Percentiles rank a stretch among this genome's conserved stretches.
phyloP scores from a whole-genome alignment of 2,113 vertebrate species.

The Labrus mixtus region DNA sequence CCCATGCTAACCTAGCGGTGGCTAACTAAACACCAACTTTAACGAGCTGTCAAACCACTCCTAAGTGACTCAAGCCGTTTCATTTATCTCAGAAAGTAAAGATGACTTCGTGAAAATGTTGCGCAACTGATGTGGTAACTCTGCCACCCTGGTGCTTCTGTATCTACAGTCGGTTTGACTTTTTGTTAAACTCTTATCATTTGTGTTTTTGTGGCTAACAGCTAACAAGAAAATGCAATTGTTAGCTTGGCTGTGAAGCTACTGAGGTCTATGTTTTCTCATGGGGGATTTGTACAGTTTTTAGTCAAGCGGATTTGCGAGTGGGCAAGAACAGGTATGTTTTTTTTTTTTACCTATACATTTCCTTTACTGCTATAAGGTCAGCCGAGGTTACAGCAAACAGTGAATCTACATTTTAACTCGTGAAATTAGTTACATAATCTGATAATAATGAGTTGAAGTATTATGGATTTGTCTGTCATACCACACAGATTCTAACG shows the following conservation, averaged over 20 bases:
- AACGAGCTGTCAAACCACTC: constrained; percentile 30
- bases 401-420: no score
- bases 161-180: constrained; percentile 19
- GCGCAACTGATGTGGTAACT: constrained; percentile 37
- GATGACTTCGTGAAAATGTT: constrained; percentile 35
- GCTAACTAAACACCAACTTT: neutral
- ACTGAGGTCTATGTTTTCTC: constrained; percentile 57
- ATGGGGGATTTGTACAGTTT: constrained; percentile 56
- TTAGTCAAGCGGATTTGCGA: constrained; percentile 56
- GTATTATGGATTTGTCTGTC: no score
- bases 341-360: neutral
- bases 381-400: no score
- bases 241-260: constrained; percentile 2
- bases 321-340: constrained; percentile 69
- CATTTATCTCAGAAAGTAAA: neutral
- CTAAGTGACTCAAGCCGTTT: constrained; percentile 10
- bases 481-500: neutral
- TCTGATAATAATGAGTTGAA: no score
- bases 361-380: no score
- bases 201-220: neutral
- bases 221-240: neutral
- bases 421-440: no score
- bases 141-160: neutral
- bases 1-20: constrained; percentile 37
- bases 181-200: neutral